A percentile compares a stretch with the other conserved stretches of the same genome.
These are phyloP conservation scores for Pseudoips prasinana DNA, from an alignment of 2,888 invertebrate species.

Conservation along the genomic window DNA sequence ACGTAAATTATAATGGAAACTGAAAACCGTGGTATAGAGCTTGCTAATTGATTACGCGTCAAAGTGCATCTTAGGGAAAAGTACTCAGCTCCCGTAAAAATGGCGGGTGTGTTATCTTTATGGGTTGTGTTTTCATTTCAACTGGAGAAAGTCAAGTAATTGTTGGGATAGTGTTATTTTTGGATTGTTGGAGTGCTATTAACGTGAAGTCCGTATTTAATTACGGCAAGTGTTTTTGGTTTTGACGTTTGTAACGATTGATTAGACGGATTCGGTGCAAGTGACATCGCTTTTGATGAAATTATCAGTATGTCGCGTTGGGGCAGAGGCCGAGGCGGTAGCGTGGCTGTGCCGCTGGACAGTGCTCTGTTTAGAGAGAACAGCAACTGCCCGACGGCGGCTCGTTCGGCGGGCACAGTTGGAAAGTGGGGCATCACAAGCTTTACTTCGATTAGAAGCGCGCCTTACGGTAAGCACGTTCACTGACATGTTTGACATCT, in stretches of 20 bases:
- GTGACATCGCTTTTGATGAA: slow-evolving; percentile 77
- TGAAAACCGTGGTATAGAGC: slow-evolving; percentile 41
- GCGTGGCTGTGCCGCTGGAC: slow-evolving; percentile 84
- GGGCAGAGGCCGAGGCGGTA: slow-evolving; percentile 83
- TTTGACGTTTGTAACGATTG: slow-evolving; percentile 64
- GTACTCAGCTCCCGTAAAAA: slow-evolving; percentile 76
- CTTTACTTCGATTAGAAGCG: slow-evolving; percentile 93
- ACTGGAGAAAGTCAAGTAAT: slow-evolving; percentile 55
- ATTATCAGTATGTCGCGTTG: slow-evolving; percentile 84
- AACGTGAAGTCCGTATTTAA: slow-evolving; percentile 32
- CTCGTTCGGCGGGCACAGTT: slow-evolving; percentile 94
- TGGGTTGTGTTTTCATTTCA: slow-evolving; percentile 75
- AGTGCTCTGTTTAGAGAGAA: slow-evolving; percentile 86
- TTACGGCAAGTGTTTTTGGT: slow-evolving; percentile 55
- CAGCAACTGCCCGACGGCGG: slow-evolving; percentile 93
- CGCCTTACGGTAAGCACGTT: slow-evolving; percentile 85
- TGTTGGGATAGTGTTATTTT: slow-evolving; percentile 42
- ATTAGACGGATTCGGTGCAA: slow-evolving; percentile 58
- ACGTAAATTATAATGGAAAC: slow-evolving; percentile 50
- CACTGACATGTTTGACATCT: slow-evolving; percentile 28
- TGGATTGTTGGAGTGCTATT: slow-evolving; percentile 31
- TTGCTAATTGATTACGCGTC: slow-evolving; percentile 39
- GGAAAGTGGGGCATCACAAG: slow-evolving; percentile 98
- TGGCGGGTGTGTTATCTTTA: slow-evolving; percentile 82
- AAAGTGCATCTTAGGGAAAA: slow-evolving; percentile 61